A percentile compares a stretch with the other conserved stretches of the same genome.
phyloP scores from a whole-genome alignment of 64 coral and sea anemone species.

The Hydrozoanthus tunicans region DNA sequence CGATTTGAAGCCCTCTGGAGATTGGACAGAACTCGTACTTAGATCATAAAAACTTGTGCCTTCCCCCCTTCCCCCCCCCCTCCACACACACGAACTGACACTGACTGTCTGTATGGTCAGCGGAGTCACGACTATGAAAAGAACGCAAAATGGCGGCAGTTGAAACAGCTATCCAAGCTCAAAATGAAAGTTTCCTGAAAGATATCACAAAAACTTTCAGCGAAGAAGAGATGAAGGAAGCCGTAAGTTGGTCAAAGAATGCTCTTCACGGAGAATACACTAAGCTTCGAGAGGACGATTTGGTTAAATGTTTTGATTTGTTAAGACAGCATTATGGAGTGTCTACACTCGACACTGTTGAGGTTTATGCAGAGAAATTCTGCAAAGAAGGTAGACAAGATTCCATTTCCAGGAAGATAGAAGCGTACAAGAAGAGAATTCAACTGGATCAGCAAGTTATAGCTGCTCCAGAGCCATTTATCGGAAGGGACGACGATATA shows the following conservation, averaged over 20 bases:
- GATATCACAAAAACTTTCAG: not conserved
- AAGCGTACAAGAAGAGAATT: not conserved
- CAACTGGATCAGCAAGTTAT: not conserved
- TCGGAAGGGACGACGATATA: not conserved
- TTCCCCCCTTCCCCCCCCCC: too few relatives aligned
- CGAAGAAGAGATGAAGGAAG: not conserved
- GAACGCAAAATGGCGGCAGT: not conserved
- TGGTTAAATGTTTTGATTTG: not conserved
- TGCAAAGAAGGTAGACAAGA: not conserved
- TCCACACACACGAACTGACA: too few relatives aligned
- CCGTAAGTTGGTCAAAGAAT: not conserved
- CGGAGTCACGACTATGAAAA: not conserved
- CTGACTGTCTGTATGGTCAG: not conserved
- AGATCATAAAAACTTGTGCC: too few relatives aligned
- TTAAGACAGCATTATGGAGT: not conserved
- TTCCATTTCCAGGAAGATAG: not conserved
- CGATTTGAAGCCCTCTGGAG: too few relatives aligned
- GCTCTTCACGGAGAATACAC: not conserved
- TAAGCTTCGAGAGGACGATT: not conserved
- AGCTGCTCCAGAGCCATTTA: not conserved
- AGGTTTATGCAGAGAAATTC: slow-evolving; percentile 16
- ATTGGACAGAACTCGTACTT: too few relatives aligned
- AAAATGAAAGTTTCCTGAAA: slow-evolving; percentile 1
- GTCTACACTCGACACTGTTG: not conserved
- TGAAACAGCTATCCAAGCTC: not conserved